Base-by-base conservation (phyloP, 2,797 vertebrate genomes). In the Dicrostonyx torquatus region DNA sequence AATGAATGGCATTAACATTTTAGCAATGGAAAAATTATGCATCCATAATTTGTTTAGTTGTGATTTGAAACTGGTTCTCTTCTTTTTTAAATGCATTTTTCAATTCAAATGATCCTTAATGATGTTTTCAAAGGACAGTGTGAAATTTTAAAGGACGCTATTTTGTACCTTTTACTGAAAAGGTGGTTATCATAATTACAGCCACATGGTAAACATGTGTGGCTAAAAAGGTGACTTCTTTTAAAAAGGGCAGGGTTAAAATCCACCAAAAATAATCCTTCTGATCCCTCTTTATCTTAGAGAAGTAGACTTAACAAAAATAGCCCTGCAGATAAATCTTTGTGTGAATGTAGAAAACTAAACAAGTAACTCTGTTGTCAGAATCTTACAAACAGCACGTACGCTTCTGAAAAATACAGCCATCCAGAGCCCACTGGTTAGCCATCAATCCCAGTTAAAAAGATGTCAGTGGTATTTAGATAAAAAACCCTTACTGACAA, bases 11-110 rank as follows among this genome's bases (percentile, higher is more conserved):
- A 14, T 55, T 24, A 94, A 84, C 64, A 48, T 24, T 95, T 95
- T 85, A 20, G 94, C 91, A 91, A 62, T 89, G 76, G 48, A 84
- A 96, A 64, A 94, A 70, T 60, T 45, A 50, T 84, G 31, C 72
- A 62, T 88, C 50, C 22, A 4, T 88, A 26, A 55, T 80, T 26
- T 43, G 5, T 43, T 87, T 76, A 72, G 18, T 73, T 91, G 17
- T 48, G n/a, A 60, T 72, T 89, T 79, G 62, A 45, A 60, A 9
- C 89, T 91, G 91, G 6, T 43, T 72, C 1, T 93, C n/a, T 40
- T 55, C 22, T 93, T 43, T 66, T 60, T 34, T 66, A 88, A 89
- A 62, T 73, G 62, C 40, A 73, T 43, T 84, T 92, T 80, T 66
- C 18, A 72, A 12, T 17, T 37, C 1, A 55, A 58, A 68, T 77